These are phyloP conservation scores for Scomber japonicus DNA, from an alignment of 2,113 vertebrate genomes.

Conservation along the genomic window DNA sequence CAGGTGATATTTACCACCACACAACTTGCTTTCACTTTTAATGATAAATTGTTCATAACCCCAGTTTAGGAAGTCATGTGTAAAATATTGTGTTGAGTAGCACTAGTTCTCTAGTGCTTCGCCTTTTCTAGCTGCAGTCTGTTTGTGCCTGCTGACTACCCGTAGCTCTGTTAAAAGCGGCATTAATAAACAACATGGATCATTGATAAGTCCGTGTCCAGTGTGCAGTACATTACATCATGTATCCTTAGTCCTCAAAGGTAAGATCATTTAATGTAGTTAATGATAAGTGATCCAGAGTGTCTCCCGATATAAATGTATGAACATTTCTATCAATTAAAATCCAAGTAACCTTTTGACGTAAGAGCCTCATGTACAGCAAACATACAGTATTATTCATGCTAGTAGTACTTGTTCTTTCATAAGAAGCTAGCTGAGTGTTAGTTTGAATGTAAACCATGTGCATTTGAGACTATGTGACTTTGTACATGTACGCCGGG, in stretches of 20 bases:
- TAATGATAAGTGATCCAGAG: not conserved
- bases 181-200: no score
- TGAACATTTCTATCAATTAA: not conserved
- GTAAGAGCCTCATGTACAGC: not conserved
- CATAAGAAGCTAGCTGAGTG: not conserved
- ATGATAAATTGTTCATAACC: not conserved
- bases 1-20: conserved; percentile 35
- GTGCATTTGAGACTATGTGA: conserved; percentile 26
- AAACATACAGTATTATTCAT: not conserved
- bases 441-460: conserved; percentile 17
- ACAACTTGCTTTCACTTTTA: conserved; percentile 12
- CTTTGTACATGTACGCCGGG: conserved; percentile 10
- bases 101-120: no score
- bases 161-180: no score
- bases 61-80: not conserved
- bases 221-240: no score
- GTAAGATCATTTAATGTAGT: no score
- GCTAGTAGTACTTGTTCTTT: not conserved
- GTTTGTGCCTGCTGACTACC: no score
- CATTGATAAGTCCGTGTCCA: no score
- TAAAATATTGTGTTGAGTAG: no score
- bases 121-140: no score
- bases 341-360: not conserved
- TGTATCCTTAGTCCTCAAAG: no score
- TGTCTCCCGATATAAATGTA: not conserved